A percentile compares a stretch with the other conserved stretches of the same genome.
Evolutionary conservation across 2,113 vertebrate species (phyloP).

Genomic region (Machaerirhynchus nigripectus): DNA sequence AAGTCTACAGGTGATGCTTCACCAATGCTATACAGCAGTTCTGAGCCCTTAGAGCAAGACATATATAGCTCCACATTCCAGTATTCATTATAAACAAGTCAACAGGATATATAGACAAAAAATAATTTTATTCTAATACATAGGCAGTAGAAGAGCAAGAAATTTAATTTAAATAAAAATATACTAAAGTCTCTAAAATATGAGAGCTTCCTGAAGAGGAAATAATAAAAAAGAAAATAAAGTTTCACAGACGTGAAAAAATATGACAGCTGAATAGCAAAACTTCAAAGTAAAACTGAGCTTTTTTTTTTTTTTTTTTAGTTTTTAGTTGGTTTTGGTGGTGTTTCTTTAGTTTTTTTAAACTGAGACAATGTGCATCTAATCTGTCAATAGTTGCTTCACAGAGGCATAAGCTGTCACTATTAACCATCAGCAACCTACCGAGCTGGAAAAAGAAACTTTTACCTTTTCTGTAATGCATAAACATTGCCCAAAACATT

Average conservation of each 20-base stretch:
- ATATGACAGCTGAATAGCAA: neutral
- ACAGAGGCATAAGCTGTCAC: neutral
- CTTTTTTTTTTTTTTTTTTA: no score
- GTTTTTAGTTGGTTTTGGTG: neutral
- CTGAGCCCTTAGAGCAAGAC: neutral
- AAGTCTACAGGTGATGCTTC: neutral
- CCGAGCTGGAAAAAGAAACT: neutral
- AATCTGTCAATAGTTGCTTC: neutral
- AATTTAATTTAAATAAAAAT: neutral
- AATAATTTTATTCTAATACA: neutral
- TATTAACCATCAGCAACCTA: neutral
- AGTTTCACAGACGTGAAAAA: neutral
- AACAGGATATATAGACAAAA: neutral
- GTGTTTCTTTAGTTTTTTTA: neutral
- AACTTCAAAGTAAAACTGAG: neutral
- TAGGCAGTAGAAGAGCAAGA: neutral
- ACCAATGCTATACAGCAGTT: neutral
- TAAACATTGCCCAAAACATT: neutral
- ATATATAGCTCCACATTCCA: rapidly evolving
- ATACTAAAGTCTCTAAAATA: neutral
- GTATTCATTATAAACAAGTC: neutral
- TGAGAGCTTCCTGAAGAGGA: neutral
- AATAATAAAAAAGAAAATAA: neutral
- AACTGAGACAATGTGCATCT: neutral
- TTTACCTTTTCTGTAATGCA: neutral